Percentiles rank a stretch among this genome's conserved stretches.
Evolutionary conservation across 2,797 vertebrate species (phyloP).

Genomic region (Sphenopsis melanotis): DNA sequence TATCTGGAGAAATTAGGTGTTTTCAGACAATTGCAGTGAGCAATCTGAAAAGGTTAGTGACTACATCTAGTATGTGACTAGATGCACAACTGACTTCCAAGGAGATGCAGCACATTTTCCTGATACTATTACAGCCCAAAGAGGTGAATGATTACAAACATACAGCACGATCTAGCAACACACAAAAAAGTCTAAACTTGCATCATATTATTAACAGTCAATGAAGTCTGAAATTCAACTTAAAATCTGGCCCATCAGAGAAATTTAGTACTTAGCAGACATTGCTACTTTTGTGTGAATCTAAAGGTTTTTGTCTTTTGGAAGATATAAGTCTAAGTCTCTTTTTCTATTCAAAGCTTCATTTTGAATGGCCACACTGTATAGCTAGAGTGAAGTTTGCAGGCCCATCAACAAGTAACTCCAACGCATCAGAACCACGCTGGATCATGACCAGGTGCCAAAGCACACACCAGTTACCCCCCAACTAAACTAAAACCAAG

Average conservation of each 20-base stretch:
- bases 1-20: background rate
- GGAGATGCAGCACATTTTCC: background rate
- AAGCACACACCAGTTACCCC: background rate
- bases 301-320: background rate
- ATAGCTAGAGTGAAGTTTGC: background rate
- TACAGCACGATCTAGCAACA: background rate
- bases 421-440: background rate
- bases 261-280: background rate
- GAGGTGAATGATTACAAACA: background rate
- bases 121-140: background rate
- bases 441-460: background rate
- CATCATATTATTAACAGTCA: background rate
- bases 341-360: background rate
- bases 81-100: background rate
- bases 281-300: background rate
- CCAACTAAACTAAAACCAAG: background rate
- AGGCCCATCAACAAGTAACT: background rate
- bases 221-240: background rate
- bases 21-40: background rate
- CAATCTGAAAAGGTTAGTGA: background rate
- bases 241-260: background rate
- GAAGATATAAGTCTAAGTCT: rapidly evolving
- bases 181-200: background rate
- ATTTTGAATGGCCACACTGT: background rate
- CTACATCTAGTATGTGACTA: background rate